These are phyloP conservation scores for Brachionus calyciflorus DNA, from an alignment of 1,140 invertebrate species.

Conservation along the genomic window DNA sequence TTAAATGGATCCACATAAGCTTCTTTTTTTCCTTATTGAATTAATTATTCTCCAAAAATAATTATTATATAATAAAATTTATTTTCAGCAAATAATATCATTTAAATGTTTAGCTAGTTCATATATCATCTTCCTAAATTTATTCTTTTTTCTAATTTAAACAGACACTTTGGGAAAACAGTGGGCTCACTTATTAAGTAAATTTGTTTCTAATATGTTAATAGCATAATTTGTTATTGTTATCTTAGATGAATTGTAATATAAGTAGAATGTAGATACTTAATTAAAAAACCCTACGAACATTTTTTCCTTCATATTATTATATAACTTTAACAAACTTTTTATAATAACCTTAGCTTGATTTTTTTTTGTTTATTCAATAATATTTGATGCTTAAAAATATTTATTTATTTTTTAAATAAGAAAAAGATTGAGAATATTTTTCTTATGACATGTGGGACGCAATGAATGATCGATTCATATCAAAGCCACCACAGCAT, in stretches of 20 bases:
- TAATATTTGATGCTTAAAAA: too few species aligned
- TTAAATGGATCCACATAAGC: slow-evolving; percentile 29
- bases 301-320: not conserved
- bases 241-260: slow-evolving; percentile 20
- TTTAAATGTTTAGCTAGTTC: too few species aligned
- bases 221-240: slow-evolving; percentile 22
- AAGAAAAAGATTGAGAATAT: not conserved
- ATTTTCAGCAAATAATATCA: slow-evolving; percentile 8
- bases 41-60: too few species aligned
- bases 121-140: not conserved
- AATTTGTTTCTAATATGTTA: slow-evolving; percentile 13
- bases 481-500: slow-evolving; percentile 21
- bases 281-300: not conserved
- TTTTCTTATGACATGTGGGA: not conserved
- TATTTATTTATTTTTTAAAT: not conserved
- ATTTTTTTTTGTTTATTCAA: too few species aligned
- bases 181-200: not conserved
- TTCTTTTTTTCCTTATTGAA: not conserved
- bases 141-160: not conserved
- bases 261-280: not conserved
- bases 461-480: not conserved
- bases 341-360: too few species aligned
- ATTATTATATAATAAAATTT: slow-evolving; percentile 21
- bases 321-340: not conserved
- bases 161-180: slow-evolving; percentile 33